A percentile compares a stretch with the other conserved stretches of the same genome.
phyloP scores from a whole-genome alignment of 2,797 vertebrate genomes.

The Clarias laeviceps region DNA sequence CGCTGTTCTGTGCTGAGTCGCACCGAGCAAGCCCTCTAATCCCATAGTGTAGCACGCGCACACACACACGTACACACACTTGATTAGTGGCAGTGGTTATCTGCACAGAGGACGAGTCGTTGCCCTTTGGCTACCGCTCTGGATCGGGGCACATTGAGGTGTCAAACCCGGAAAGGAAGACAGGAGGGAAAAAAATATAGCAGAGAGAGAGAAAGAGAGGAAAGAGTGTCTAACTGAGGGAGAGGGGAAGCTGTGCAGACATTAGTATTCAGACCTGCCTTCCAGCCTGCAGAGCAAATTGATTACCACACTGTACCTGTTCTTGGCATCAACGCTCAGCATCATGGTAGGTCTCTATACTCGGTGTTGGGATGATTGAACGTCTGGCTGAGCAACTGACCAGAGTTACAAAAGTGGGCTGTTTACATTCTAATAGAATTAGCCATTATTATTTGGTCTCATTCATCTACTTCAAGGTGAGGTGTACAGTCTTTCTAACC shows the following conservation, averaged over 20 bases:
- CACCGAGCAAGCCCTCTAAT: conserved; percentile 78
- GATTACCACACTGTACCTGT: conserved; percentile 87
- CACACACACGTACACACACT: conserved; percentile 70
- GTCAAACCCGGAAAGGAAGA: conserved; percentile 43
- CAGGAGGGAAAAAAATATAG: background rate
- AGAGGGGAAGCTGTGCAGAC: conserved; percentile 70
- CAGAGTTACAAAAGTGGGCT: background rate
- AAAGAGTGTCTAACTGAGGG: background rate
- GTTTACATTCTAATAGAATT: conserved; percentile 15
- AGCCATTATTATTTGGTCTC: background rate
- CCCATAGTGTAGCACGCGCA: conserved; percentile 76
- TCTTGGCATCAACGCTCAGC: conserved; percentile 81
- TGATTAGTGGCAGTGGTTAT: conserved; percentile 85
- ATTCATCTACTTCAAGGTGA: background rate
- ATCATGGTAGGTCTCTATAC: conserved; percentile 80
- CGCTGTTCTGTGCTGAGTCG: conserved; percentile 72
- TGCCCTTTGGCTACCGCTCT: conserved; percentile 76
- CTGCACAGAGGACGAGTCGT: conserved; percentile 77
- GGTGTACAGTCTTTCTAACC: background rate
- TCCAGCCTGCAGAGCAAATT: conserved; percentile 89
- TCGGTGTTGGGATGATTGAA: conserved; percentile 24
- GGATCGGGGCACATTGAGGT: conserved; percentile 71
- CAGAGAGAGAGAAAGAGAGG: conserved; percentile 11
- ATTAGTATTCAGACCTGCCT: conserved; percentile 86
- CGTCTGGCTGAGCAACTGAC: conserved; percentile 10